A percentile compares a stretch with the other conserved stretches of the same genome.
Evolutionary conservation across 1,140 invertebrate species (phyloP).

Genomic region (Papilio xuthus): DNA sequence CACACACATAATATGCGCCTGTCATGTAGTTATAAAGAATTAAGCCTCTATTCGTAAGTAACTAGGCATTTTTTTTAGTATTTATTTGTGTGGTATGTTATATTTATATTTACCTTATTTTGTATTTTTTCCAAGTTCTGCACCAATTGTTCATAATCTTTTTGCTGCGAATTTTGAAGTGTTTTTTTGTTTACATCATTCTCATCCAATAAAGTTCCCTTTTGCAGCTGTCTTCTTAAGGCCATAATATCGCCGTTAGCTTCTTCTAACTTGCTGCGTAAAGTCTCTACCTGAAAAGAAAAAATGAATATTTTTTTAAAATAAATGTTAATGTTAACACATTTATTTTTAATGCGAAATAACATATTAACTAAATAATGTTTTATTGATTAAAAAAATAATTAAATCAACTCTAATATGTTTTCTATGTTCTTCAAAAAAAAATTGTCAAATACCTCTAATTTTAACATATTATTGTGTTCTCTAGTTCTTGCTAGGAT

Average conservation of each 20-base stretch:
- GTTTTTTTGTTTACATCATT: conserved; percentile 50
- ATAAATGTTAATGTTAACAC: not conserved
- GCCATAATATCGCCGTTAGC: conserved; percentile 70
- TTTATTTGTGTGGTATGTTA: too few relatives aligned
- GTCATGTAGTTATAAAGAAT: too few relatives aligned
- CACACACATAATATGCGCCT: too few relatives aligned
- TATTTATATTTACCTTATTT: conserved; percentile 62
- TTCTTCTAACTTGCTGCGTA: conserved; percentile 68
- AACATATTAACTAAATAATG: too few relatives aligned
- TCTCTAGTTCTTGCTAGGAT: conserved; percentile 77
- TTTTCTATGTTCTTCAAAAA: not conserved
- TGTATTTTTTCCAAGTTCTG: conserved; percentile 70
- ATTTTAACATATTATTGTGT: conserved; percentile 74
- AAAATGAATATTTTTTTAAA: conserved; percentile 14
- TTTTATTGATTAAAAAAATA: too few relatives aligned
- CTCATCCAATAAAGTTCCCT: conserved; percentile 46
- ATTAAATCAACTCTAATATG: too few relatives aligned
- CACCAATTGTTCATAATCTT: conserved; percentile 71
- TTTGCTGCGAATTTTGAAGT: conserved; percentile 47
- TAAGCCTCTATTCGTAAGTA: too few relatives aligned
- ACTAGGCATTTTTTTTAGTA: too few relatives aligned
- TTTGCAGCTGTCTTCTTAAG: conserved; percentile 69
- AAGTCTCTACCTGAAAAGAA: conserved; percentile 59
- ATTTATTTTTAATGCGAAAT: too few relatives aligned
- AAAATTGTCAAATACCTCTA: conserved; percentile 64